Percentiles rank a stretch among this genome's conserved stretches.
phyloP scores from a whole-genome alignment of 2,888 invertebrate species.

The Rhagophthalmus giganteus region DNA sequence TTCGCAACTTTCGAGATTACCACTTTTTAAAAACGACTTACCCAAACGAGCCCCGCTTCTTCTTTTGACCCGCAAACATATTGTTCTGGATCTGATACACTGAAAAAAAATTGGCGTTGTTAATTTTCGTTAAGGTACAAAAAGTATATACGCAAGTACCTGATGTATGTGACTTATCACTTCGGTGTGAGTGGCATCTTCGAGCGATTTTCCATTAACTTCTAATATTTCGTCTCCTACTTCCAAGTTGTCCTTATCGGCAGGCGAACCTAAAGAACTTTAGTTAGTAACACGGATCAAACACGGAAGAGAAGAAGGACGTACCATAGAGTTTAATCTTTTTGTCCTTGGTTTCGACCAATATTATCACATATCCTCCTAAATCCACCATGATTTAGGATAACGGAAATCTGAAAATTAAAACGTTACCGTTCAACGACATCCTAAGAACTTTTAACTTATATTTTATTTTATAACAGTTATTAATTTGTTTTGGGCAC shows the following conservation, averaged over 20 bases:
- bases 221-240: slow-evolving; percentile 97
- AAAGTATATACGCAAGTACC: no score
- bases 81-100: slow-evolving; percentile 95
- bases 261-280: slow-evolving; percentile 72
- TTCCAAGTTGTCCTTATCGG: slow-evolving; percentile 91
- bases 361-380: slow-evolving; percentile 92
- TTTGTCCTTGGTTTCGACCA: slow-evolving; percentile 91
- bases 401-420: slow-evolving; percentile 23
- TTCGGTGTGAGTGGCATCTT: slow-evolving; percentile 89
- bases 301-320: no score
- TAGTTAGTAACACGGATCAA: no score
- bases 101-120: no score
- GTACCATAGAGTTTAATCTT: slow-evolving; percentile 91
- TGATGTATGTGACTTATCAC: slow-evolving; percentile 94
- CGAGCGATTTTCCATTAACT: slow-evolving; percentile 91
- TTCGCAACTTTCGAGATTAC: no score
- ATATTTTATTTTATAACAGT: no score
- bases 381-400: slow-evolving; percentile 74
- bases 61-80: slow-evolving; percentile 90
- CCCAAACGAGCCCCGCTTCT: slow-evolving; percentile 85
- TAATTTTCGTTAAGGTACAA: no score
- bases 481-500: no score
- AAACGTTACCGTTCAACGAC: no score
- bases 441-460: no score
- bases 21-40: slow-evolving; percentile 71